Evolutionary conservation across 2,888 invertebrate genomes (phyloP).

Genomic region (Anticlea derivata): DNA sequence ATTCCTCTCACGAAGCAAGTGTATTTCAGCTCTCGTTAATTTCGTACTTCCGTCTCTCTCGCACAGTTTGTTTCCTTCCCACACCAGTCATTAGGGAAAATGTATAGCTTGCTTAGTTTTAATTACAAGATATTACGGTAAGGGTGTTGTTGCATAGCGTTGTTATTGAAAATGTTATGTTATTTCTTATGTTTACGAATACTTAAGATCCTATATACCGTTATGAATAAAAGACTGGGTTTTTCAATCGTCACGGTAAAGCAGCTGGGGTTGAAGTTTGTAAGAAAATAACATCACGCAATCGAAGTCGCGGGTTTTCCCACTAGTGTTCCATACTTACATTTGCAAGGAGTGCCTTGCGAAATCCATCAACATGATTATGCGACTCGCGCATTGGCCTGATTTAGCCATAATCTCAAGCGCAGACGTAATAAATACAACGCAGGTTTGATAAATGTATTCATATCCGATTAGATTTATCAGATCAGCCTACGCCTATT

Average conservation of each 20-base stretch:
- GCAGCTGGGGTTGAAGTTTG: no score
- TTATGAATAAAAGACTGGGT: no score
- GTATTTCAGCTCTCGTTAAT: conserved; percentile 68
- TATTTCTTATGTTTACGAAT: neutral
- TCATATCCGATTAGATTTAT: conserved; percentile 60
- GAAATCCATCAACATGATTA: conserved; percentile 40
- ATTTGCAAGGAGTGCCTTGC: conserved; percentile 21
- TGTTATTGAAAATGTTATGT: conserved; percentile 19
- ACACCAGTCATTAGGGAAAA: conserved; percentile 48
- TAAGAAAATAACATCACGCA: no score
- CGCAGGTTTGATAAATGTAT: conserved; percentile 64
- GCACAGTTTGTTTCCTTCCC: conserved; percentile 38
- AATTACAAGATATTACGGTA: conserved; percentile 65
- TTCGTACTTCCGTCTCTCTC: conserved; percentile 42
- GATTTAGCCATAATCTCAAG: conserved; percentile 41
- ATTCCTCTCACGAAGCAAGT: conserved; percentile 60
- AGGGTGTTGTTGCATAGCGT: conserved; percentile 38
- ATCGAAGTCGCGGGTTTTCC: no score
- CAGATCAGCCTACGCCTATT: conserved; percentile 51
- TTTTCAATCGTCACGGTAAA: no score
- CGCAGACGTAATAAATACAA: conserved; percentile 51
- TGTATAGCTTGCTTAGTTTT: conserved; percentile 64
- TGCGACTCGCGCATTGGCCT: conserved; percentile 19
- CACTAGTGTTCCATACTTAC: neutral
- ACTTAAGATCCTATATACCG: no score